A percentile compares a stretch with the other conserved stretches of the same genome.
These are phyloP conservation scores for Melanerpes aurifrons DNA, from an alignment of 2,113 vertebrate species.

Conservation along the genomic window DNA sequence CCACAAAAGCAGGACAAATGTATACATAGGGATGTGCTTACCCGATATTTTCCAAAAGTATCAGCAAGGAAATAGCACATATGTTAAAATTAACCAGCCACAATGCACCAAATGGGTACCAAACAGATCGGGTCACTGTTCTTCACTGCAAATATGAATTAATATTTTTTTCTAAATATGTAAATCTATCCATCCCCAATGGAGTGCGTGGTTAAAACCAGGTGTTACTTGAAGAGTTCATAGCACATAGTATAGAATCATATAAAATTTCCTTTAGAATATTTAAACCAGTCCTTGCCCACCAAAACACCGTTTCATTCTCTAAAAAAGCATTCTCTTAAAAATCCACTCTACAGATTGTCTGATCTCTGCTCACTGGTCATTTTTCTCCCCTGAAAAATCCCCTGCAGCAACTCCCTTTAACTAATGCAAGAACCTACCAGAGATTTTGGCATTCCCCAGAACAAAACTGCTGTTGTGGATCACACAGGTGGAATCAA, in stretches of 20 bases:
- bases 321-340: background rate
- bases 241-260: background rate
- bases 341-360: background rate
- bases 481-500: background rate
- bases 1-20: background rate
- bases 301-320: background rate
- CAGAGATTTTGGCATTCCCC: rapidly evolving
- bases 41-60: background rate
- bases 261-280: background rate
- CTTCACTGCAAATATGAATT: background rate
- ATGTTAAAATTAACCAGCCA: background rate
- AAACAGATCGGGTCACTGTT: rapidly evolving
- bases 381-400: background rate
- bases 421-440: background rate
- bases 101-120: background rate
- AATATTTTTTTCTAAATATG: background rate
- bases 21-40: rapidly evolving
- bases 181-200: background rate
- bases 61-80: background rate
- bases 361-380: background rate
- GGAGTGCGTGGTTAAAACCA: background rate
- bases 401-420: background rate
- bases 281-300: background rate
- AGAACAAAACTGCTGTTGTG: background rate
- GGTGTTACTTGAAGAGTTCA: background rate